These are phyloP conservation scores for Aspidiotus destructor DNA, from an alignment of 2,888 invertebrate species.

Conservation along the genomic window DNA sequence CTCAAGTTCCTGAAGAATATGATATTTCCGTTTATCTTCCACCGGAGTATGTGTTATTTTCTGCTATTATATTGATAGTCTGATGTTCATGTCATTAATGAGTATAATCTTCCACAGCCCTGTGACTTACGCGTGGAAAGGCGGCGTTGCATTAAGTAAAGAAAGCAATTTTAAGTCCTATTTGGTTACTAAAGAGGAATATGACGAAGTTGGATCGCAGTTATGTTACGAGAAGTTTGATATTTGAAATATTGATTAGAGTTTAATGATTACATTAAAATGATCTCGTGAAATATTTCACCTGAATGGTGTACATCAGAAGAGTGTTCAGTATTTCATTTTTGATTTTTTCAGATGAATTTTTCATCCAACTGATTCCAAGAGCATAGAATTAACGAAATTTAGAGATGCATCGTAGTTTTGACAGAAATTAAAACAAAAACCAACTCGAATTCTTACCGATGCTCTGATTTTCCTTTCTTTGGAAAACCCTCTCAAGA, in stretches of 20 bases:
- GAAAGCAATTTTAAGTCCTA: conserved; percentile 62
- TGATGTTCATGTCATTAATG: not conserved
- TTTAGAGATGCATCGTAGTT: too few relatives aligned
- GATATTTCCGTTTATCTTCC: conserved; percentile 63
- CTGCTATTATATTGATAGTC: not conserved
- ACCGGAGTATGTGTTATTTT: conserved; percentile 49
- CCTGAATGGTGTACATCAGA: too few relatives aligned
- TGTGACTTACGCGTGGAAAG: conserved; percentile 77
- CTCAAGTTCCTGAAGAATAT: conserved; percentile 65
- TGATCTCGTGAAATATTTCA: too few relatives aligned
- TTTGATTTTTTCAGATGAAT: too few relatives aligned
- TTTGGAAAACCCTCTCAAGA: too few relatives aligned
- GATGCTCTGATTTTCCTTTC: too few relatives aligned
- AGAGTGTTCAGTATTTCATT: too few relatives aligned
- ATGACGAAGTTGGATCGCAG: conserved; percentile 71
- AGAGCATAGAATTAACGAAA: too few relatives aligned
- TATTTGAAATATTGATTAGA: conserved; percentile 40
- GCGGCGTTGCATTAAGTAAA: conserved; percentile 65
- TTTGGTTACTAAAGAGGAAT: conserved; percentile 71
- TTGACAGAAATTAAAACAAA: too few relatives aligned
- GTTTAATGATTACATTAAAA: not conserved
- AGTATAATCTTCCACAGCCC: conserved; percentile 49
- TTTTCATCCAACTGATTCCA: too few relatives aligned
- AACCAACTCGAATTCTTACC: too few relatives aligned
- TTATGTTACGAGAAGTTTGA: conserved; percentile 51